Evolutionary conservation across 2,888 invertebrate genomes (phyloP).

Genomic region (Hirtodrosophila cameraria): DNA sequence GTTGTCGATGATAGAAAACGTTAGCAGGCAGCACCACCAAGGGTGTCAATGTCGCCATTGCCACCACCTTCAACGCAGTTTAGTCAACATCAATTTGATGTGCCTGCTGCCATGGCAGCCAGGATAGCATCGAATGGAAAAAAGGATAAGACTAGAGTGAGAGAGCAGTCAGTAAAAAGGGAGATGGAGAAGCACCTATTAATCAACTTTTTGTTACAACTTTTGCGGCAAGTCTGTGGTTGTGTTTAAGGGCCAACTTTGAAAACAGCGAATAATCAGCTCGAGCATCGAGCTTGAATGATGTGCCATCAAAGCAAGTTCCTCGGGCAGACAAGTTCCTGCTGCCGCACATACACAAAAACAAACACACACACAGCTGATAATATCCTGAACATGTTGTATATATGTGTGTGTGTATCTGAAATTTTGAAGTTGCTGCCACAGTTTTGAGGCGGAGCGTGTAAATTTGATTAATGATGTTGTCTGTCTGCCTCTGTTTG

Average conservation of each 20-base stretch:
- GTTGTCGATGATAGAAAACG: constrained; percentile 37
- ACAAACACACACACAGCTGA: constrained; percentile 11
- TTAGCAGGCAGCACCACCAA: constrained; percentile 28
- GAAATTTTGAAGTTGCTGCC: constrained; percentile 56
- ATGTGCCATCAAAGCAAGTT: constrained; percentile 52
- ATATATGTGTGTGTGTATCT: constrained; percentile 15
- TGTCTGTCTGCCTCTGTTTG: constrained; percentile 17
- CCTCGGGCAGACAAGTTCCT: neutral
- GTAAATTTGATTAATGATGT: constrained; percentile 77
- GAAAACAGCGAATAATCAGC: constrained; percentile 66
- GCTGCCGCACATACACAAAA: neutral
- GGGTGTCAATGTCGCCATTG: constrained; percentile 41
- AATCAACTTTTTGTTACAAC: constrained; percentile 72
- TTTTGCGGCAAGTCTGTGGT: constrained; percentile 45
- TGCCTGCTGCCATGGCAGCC: constrained; percentile 30
- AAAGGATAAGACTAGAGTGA: neutral
- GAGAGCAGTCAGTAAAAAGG: neutral
- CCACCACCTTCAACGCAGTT: constrained; percentile 44
- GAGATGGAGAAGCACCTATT: constrained; percentile 52
- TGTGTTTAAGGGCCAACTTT: constrained; percentile 57
- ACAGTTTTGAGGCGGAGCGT: constrained; percentile 59
- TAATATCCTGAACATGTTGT: constrained; percentile 44
- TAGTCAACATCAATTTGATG: constrained; percentile 57
- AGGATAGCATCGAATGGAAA: neutral
- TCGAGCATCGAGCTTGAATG: constrained; percentile 51